Percentiles rank a stretch among this genome's conserved stretches.
phyloP scores from a whole-genome alignment of 2,888 invertebrate species.

The Drosophila pseudotakahashii region DNA sequence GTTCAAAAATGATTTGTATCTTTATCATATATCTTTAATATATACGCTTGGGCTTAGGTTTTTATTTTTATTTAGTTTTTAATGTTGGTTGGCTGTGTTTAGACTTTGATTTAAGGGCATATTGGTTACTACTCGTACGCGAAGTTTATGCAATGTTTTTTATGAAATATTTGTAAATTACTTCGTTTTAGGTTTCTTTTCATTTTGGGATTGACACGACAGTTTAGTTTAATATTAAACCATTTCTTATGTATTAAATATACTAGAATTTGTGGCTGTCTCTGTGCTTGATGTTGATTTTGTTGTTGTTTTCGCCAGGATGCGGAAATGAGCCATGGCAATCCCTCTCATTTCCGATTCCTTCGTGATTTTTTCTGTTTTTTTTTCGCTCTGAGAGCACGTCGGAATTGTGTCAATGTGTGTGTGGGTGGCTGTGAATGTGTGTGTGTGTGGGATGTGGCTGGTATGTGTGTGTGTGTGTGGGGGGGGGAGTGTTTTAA shows the following conservation, averaged over 20 bases:
- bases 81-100: conserved; percentile 55
- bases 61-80: conserved; percentile 44
- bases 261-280: conserved; percentile 46
- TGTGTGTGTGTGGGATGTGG: conserved; percentile 33
- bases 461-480: conserved; percentile 34
- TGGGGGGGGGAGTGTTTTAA: conserved; percentile 5
- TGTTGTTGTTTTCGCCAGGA: conserved; percentile 20
- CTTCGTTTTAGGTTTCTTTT: conserved; percentile 51
- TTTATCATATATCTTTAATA: conserved; percentile 43
- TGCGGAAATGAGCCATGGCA: conserved; percentile 19
- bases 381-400: conserved; percentile 66
- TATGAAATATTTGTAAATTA: conserved; percentile 59
- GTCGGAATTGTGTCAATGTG: conserved; percentile 38
- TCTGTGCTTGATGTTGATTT: conserved; percentile 12
- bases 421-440: conserved; percentile 29
- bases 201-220: conserved; percentile 47
- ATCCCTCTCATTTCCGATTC: conserved; percentile 41
- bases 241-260: conserved; percentile 43
- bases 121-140: conserved; percentile 62
- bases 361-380: conserved; percentile 5
- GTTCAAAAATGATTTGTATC: conserved; percentile 50
- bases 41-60: conserved; percentile 48
- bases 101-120: conserved; percentile 76
- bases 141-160: conserved; percentile 44
- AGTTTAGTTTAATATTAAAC: conserved; percentile 26